phyloP scores from a whole-genome alignment of 1,140 invertebrate genomes.

The Paralvinella palmiformis region DNA sequence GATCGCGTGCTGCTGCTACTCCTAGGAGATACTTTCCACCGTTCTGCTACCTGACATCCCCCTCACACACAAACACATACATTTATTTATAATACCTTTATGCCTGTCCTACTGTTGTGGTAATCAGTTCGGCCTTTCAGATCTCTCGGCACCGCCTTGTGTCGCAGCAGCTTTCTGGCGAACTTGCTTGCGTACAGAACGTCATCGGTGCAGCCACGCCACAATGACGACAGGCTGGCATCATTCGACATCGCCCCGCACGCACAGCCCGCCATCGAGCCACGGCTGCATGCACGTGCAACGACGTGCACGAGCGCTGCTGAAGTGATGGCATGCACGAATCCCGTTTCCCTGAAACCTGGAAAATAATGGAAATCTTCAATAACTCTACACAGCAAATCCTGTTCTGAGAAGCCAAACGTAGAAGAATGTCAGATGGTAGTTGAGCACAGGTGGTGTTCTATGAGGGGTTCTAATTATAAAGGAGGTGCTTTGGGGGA shows the following conservation, averaged over 20 bases:
- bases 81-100: neutral
- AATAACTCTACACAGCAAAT: too few species aligned
- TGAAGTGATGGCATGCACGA: slow-evolving; percentile 82
- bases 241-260: slow-evolving; percentile 58
- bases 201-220: slow-evolving; percentile 83
- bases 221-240: slow-evolving; percentile 60
- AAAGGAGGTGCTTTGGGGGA: too few species aligned
- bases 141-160: neutral
- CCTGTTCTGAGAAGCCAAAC: too few species aligned
- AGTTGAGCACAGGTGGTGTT: too few species aligned
- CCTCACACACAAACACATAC: neutral
- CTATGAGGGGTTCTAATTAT: too few species aligned
- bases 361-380: too few species aligned
- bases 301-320: slow-evolving; percentile 84
- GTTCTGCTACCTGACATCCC: neutral
- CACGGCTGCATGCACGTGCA: slow-evolving; percentile 81
- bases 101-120: slow-evolving; percentile 2
- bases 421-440: too few species aligned
- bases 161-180: slow-evolving; percentile 73
- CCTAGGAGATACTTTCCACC: neutral
- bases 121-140: neutral
- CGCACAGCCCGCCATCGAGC: slow-evolving; percentile 80
- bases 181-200: slow-evolving; percentile 93
- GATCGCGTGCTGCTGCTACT: neutral
- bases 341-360: slow-evolving; percentile 57